Base-by-base conservation (phyloP, 2,113 vertebrate species). In the Erpornis zantholeuca region DNA sequence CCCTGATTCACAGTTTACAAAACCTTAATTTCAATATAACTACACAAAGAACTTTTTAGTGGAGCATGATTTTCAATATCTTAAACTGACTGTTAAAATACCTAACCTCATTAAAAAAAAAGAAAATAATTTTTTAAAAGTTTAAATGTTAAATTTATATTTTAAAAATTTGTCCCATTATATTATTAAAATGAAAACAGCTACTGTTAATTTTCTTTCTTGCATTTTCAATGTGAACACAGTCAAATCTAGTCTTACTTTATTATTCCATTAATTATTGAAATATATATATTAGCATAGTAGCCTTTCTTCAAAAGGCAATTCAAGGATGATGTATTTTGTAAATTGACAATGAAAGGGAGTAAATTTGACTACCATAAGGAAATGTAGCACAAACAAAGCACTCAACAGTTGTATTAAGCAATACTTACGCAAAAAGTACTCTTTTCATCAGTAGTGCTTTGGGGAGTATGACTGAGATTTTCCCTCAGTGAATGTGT, bases 241-340 rank as follows among this genome's bases (percentile, higher is more conserved):
- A 82, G 45, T 90, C 61, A 95, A 91, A 89, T 88, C 73, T 42
- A 95, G 16, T 6, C 17, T 91, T 82, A 87, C 14, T 94, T 96
- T 95, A 94, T 97, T 97, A 96, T 96, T 71, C 68, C 54, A 94
- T 96, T 97, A 98, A 95, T 96, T 97, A 97, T 94, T 97, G 86
- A 96, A 88, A 94, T 81, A 92, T 81, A 52, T 93, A 89, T 93
- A 96, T 72, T 75, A 23, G 54, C 79, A 28, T n/a, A 81, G 63
- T 92, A 96, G 97, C 65, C 71, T 91, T 95, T 97, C 88, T 93
- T 81, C 59, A 96, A 83, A 61, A 94, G 61, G n/a, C 69, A 94
- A 22, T 40, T 91, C 81, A 95, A 75, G 72, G 90, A 93, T 96
- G 52, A 95, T 93, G 18, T 66, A 78, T 92, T 88, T 71, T 69